Evolutionary conservation across 2,888 invertebrate species (phyloP), one percentile per base, ranked within the genome.

Genomic region (Agriopis aurantiaria): DNA sequence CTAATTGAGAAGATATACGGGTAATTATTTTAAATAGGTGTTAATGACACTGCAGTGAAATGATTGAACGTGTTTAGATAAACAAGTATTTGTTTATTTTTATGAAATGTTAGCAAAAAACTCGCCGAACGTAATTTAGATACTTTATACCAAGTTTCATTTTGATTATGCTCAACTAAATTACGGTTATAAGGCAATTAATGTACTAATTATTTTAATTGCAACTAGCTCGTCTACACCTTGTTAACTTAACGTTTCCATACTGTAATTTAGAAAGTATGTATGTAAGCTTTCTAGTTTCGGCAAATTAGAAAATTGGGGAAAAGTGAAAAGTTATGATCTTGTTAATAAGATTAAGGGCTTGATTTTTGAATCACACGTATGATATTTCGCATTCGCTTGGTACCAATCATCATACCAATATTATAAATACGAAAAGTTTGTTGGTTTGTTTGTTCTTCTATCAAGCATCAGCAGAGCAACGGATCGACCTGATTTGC

Each of bases 131-230:
- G 5, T 33, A 33, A 11, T 23, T 45, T 23, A 46, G 58, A 46
- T 58, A 46, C 45, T 58, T 58, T 33, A 33, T 23, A 46, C 45
- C 12, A n/a, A 46, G 46, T 53, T 62, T 53, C 23, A 8, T 62
- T 53, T 62, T 53, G 62, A 62, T 62, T 7, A 62, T 53, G 53
- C 46, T 62, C 11, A 43, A 53, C 52, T 53, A 62, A 33, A 62
- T 62, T 53, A 62, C 62, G 5, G 62, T 46, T 53, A 11, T 61
- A 43, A 61, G 23, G 43, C 52, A 45, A 62, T 62, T 62, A 46
- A 14, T 46, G 62, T 52, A n/a, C 53, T 53, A 62, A 62, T 62
- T 53, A 62, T 53, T 53, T 53, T 62, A 62, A 62, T 53, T 62
- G 12, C 43, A 53, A 45, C 51, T 14, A 40, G 12, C 53, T 33